Evolutionary conservation across 2,888 invertebrate genomes (phyloP), one percentile per base, ranked within the genome.

Genomic region (Helobdella robusta): DNA sequence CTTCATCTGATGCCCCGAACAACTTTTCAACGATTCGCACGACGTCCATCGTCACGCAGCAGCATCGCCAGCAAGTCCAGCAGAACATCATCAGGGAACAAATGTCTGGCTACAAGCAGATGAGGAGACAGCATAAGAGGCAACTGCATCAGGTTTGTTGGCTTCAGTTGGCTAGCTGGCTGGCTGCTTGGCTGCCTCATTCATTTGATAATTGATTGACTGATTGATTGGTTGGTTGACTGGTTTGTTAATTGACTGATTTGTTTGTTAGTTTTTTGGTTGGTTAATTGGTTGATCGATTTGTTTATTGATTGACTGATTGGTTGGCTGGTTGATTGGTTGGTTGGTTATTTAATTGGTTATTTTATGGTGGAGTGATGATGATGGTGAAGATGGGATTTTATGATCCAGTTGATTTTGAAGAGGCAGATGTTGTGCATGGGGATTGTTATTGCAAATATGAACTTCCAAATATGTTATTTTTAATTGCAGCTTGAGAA

Each of bases 41-140:
- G 11, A 95, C 97, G 59, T 92, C 93, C 76, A 93, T 97, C 75
- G 94, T 98, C 71, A 68, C 67, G 0, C 68, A 71, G 59, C 72
- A 72, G 62, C 69, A 70, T 35, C 52, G 68, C 2, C 95, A 97
- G 79, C 94, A 95, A 79, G 91, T 91, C 50, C 92, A 93, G 83
- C 91, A 95, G 84, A 82, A 82, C 72, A 95, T 95, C 82, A 91
- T 95, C 89, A 90, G 94, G 82, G 97, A 98, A 81, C 97, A 98
- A 83, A 95, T 95, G 91, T 89, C 91, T 64, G 94, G 94, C 28
- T 95, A 97, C 82, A 97, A 98, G 82, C 85, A 97, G 71, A 92
- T 98, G 89, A 85, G 98, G 69, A 86, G 93, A 70, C 92, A 93
- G 79, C 98, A 98, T 81, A 97, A 97, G 81, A 89, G 91, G 72